Conservation (phyloP, 2,113 vertebrate genomes). For the Jaculus jaculus region DNA sequence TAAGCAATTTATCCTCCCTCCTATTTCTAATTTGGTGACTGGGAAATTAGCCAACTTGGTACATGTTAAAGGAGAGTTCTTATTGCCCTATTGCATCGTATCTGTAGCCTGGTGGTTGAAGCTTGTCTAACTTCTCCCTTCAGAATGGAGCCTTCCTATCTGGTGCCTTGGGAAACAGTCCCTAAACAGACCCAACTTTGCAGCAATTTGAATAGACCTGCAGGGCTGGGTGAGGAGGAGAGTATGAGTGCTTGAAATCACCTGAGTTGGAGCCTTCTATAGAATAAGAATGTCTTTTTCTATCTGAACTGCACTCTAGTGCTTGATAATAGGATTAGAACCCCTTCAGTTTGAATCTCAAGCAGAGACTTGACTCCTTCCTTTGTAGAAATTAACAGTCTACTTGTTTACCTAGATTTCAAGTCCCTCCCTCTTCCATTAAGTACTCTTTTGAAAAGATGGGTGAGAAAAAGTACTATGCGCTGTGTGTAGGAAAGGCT, state of each 20-base stretch:
- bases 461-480: neutral
- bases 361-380: neutral
- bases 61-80: neutral
- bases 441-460: neutral
- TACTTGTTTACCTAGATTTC: neutral
- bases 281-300: neutral
- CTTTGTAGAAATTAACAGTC: neutral
- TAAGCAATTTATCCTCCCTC: conserved; percentile 3
- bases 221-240: neutral
- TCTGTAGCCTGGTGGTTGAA: neutral
- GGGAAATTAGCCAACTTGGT: neutral
- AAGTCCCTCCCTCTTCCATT: neutral
- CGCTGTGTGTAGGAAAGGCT: conserved; percentile 7
- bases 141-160: neutral
- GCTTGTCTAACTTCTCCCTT: neutral
- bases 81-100: neutral
- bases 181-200: neutral
- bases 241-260: neutral
- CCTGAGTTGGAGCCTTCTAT: neutral
- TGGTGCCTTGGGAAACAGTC: neutral
- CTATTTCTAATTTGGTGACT: neutral
- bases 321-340: neutral
- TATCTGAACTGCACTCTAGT: neutral
- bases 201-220: neutral
- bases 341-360: neutral